phyloP scores from a whole-genome alignment of 2,797 vertebrate species.

The Hoplostethus atlanticus region DNA sequence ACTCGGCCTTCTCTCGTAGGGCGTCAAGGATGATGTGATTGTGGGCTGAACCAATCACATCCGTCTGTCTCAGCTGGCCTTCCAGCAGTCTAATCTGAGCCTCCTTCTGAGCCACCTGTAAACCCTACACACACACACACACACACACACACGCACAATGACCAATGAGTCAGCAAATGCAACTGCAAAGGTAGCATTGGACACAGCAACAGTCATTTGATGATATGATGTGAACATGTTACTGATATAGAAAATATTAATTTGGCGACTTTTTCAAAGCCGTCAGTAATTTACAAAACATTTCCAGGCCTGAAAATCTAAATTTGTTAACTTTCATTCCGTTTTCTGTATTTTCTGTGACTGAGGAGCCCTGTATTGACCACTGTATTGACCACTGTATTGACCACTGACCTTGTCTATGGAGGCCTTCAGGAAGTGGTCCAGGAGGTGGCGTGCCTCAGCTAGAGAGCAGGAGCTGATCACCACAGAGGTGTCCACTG shows the following conservation, averaged over 20 bases:
- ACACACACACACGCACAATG: background rate
- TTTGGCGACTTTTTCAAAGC: no score
- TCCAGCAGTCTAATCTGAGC: constrained; percentile 94
- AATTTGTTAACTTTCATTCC: background rate
- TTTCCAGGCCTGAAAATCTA: background rate
- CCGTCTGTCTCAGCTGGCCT: constrained; percentile 92
- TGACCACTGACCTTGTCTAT: constrained; percentile 90
- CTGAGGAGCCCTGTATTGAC: background rate
- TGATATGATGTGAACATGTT: no score
- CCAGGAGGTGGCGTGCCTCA: constrained; percentile 95
- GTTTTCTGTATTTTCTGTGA: background rate
- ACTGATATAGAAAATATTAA: no score
- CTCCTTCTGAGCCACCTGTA: constrained; percentile 97
- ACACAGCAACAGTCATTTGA: no score
- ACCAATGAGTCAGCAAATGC: background rate
- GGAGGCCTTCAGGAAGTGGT: constrained; percentile 96
- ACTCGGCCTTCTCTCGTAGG: constrained; percentile 93
- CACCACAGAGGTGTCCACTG: constrained; percentile 96
- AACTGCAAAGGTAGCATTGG: background rate
- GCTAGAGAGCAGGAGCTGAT: constrained; percentile 98
- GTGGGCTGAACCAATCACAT: constrained; percentile 89
- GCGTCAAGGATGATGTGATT: constrained; percentile 94
- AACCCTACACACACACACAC: constrained; percentile 81
- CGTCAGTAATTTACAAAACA: no score
- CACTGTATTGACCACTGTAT: no score